Evolutionary conservation across 92 coral and sea anemone species (phyloP), one percentile per base, ranked within the genome.

Genomic region (Zoanthus gigantus): DNA sequence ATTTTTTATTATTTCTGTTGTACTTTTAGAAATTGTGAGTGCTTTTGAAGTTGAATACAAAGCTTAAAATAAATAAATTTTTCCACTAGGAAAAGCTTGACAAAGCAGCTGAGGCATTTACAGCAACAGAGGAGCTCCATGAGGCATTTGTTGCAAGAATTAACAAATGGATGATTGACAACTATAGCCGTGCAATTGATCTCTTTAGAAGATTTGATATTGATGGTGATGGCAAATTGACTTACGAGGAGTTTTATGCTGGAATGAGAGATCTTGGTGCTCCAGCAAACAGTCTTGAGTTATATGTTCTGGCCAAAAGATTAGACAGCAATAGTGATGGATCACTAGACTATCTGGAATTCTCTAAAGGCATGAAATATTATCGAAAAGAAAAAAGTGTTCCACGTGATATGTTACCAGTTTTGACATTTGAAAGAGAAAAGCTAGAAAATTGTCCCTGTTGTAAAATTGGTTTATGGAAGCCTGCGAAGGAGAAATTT

Each of bases 181-280:
- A 95, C 89, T 97, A 95, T 78, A 93, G 98, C 63, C 84, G 99
- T 37, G 98, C 99, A 17, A 97, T 97, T 77, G 99, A 97, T 67
- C 92, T 97, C 34, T 97, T 97, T 53, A 93, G 99, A 4, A 92
- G 99, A 56, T 97, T 97, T 89, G 99, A 97, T 69, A 90, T 97
- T n/a, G 95, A 97, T 76, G 99, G 99, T 15, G 99, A 97, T 80
- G 99, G 99, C 46, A 94, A 94, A 52, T 86, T 97, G 79, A 95
- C 97, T 12, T 97, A 95, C 42, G 99, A 97, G 17, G 99, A 97
- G 83, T 97, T 97, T 74, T 97, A 97, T 79, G 98, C 99, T 17
- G 99, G 99, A 87, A 97, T 97, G 99, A 90, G 97, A 87, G 99
- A 97, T 78, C 89, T 97, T 16, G 88, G 96, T 76, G 99, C 98